A percentile compares a stretch with the other conserved stretches of the same genome.
phyloP scores from a whole-genome alignment of 2,888 invertebrate genomes.

The Pandemis heparana region DNA sequence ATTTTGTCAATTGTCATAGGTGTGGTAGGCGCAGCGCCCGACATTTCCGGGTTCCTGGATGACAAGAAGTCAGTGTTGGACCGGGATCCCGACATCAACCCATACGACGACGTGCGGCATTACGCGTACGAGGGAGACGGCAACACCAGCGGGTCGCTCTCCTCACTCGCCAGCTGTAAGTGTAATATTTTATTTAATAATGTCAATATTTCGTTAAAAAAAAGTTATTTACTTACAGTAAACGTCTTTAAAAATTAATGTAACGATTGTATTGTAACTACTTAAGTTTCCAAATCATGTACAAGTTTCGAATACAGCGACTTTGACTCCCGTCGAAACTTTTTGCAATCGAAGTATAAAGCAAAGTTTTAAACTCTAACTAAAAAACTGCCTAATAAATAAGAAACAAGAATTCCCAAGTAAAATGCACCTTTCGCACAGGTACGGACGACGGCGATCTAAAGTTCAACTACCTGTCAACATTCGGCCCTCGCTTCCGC shows the following conservation, averaged over 20 bases:
- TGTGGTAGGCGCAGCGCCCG: constrained; percentile 84
- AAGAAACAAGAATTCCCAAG: background rate
- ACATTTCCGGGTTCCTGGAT: constrained; percentile 95
- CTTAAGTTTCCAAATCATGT: no score
- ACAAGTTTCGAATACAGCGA: background rate
- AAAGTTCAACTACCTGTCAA: constrained; percentile 97
- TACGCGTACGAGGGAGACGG: constrained; percentile 99
- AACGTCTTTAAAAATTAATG: no score
- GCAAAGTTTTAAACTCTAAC: background rate
- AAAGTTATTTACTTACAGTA: no score
- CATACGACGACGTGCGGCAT: constrained; percentile 98
- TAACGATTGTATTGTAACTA: no score
- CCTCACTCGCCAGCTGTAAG: constrained; percentile 95
- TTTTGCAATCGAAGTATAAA: background rate
- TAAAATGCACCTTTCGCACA: constrained; percentile 52
- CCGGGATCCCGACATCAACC: constrained; percentile 95
- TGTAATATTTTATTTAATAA: constrained; percentile 46
- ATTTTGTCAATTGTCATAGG: constrained; percentile 37
- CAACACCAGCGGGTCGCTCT: constrained; percentile 96
- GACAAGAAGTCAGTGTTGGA: constrained; percentile 96
- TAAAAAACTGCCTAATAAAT: background rate
- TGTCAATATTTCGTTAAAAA: background rate
- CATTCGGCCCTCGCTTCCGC: constrained; percentile 98
- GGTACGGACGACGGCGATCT: constrained; percentile 96
- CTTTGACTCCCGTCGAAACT: no score